Conservation (phyloP, 1,140 invertebrate species). For the Steinernema feltiae region DNA sequence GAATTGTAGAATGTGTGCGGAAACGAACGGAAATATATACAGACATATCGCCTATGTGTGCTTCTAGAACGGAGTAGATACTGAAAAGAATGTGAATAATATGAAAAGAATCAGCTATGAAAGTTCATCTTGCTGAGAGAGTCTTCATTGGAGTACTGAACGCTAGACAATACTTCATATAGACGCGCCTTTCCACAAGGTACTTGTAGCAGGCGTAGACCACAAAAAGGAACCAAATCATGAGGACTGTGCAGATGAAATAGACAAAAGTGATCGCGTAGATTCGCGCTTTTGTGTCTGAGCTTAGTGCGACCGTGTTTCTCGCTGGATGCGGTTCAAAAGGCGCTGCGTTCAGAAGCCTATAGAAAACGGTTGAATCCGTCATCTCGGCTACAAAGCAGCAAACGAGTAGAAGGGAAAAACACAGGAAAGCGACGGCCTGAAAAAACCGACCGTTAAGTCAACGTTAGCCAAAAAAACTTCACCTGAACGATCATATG, state of each 20-base stretch:
- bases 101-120: not conserved
- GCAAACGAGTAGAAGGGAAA: conserved; percentile 43
- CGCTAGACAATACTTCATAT: conserved; percentile 42
- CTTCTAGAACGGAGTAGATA: too few species aligned
- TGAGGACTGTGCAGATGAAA: conserved; percentile 29
- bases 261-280: conserved; percentile 45
- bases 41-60: too few species aligned
- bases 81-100: too few species aligned
- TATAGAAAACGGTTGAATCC: conserved; percentile 49
- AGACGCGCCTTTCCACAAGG: conserved; percentile 34
- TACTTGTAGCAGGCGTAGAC: conserved; percentile 46
- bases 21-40: too few species aligned
- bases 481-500: conserved; percentile 52
- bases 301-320: conserved; percentile 46
- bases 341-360: conserved; percentile 52
- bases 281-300: conserved; percentile 34
- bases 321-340: conserved; percentile 31
- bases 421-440: conserved; percentile 42
- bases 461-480: conserved; percentile 22
- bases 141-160: conserved; percentile 41
- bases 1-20: too few species aligned
- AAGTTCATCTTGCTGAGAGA: conserved; percentile 31
- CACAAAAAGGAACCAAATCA: conserved; percentile 50
- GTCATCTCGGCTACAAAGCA: conserved; percentile 48
- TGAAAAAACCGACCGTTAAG: conserved; percentile 26